Evolutionary conservation across 2,888 invertebrate genomes (phyloP).

Genomic region (Pseudococcus jackbeardsleyi): DNA sequence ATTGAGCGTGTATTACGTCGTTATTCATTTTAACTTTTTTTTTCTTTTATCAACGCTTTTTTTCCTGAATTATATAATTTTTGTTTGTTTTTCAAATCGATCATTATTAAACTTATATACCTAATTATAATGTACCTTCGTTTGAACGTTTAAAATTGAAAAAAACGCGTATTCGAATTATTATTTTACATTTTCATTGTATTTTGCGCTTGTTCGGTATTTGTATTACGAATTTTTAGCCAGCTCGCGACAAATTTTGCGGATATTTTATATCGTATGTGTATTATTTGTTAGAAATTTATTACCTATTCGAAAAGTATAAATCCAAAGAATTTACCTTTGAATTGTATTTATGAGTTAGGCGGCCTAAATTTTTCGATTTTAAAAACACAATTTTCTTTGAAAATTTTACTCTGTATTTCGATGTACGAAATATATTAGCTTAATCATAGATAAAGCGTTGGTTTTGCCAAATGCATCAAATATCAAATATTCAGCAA

Average conservation of each 20-base stretch:
- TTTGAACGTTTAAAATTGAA: too few relatives aligned
- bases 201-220: not conserved
- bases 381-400: not conserved
- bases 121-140: not conserved
- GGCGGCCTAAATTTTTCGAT: slow-evolving; percentile 7
- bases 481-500: not conserved
- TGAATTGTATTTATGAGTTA: not conserved
- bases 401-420: not conserved
- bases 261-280: not conserved
- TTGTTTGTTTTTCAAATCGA: not conserved
- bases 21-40: slow-evolving; percentile 48
- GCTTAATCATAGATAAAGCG: not conserved
- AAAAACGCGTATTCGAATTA: not conserved
- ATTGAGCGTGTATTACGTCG: slow-evolving; percentile 19
- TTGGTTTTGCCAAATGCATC: not conserved
- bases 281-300: too few relatives aligned
- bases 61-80: slow-evolving; percentile 5
- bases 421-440: not conserved
- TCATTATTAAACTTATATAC: not conserved
- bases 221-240: slow-evolving; percentile 7
- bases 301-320: too few relatives aligned
- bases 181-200: not conserved
- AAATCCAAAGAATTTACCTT: too few relatives aligned
- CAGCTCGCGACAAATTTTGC: not conserved
- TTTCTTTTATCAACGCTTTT: slow-evolving; percentile 55